Percentiles rank a stretch among this genome's conserved stretches.
Conservation (phyloP, 2,113 vertebrate genomes). For the Lasiurus borealis region DNA sequence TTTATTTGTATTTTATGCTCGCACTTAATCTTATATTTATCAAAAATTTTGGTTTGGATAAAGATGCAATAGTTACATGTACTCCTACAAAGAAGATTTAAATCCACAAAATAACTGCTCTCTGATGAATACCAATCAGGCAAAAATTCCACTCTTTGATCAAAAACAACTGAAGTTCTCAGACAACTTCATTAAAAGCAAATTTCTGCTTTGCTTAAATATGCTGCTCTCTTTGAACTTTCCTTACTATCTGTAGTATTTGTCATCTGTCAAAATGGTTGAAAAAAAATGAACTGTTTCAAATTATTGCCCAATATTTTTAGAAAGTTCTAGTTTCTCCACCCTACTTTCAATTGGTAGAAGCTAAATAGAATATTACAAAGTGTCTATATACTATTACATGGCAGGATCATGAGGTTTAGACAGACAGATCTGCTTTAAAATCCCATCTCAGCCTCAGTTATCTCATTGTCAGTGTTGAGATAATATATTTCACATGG, state of each 20-base stretch:
- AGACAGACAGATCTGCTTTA: constrained; percentile 2
- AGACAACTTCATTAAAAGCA: constrained; percentile 15
- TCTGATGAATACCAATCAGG: constrained; percentile 8
- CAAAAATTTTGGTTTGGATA: background rate
- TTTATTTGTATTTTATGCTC: background rate
- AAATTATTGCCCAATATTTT: background rate
- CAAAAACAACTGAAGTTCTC: constrained; percentile 32
- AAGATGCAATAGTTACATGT: background rate
- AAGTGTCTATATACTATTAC: background rate
- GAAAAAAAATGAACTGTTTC: background rate
- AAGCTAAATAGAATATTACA: background rate
- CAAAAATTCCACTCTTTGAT: background rate
- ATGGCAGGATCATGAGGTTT: background rate
- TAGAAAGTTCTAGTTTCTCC: background rate
- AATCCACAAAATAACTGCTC: constrained; percentile 1
- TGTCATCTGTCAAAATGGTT: background rate
- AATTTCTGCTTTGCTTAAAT: constrained; percentile 42
- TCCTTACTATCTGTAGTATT: background rate
- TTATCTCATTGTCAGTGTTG: constrained; percentile 15
- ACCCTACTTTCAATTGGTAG: background rate
- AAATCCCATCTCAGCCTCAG: background rate
- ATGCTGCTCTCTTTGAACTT: background rate
- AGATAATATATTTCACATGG: background rate
- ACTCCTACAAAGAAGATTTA: constrained; percentile 47
- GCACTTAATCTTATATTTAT: constrained; percentile 25